Evolutionary conservation across 2,113 vertebrate genomes (phyloP), one percentile per base, ranked within the genome.

Genomic region (Vulpes lagopus): DNA sequence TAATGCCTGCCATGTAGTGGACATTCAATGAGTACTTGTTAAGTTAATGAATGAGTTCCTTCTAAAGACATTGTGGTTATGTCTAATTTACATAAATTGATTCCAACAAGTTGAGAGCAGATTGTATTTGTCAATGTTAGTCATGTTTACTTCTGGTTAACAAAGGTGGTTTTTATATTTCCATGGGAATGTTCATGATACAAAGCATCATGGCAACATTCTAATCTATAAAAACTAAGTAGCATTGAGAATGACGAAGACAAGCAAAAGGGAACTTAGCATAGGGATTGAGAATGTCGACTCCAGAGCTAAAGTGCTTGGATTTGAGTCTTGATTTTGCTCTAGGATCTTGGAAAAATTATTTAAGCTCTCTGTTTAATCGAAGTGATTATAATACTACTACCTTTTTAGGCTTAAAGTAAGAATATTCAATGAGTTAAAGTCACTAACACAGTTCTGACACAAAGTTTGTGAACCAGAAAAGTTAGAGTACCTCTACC

Each of bases 51-150:
- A 80, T 87, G 71, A 89, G 49, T 60, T 85, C 78, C 65, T 89
- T 93, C 96, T 96, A 94, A 96, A 98, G 95, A 92, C 43, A 65
- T 7, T 55, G 69, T 92, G 96, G 94, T 51, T 91, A 95, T 65
- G 51, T 80, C 89, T 93, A 94, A 93, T 94, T 95, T 96, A 91
- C 83, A 96, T 88, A 64, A 96, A 89, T 89, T 81, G 90, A 96
- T 78, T 82, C 59, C 64, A 90, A 57, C 67, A 84, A 92, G 43
- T 89, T 71, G 55, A 59, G 27, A 96, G 35, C n/a, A 89, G 43
- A 32, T 65, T 5, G 25, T 57, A 64, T 87, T 80, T 95, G 79
- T 94, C 79, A 51, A 23, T 84, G 80, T 96, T 90, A 60, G 79
- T 92, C 92, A 81, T 71, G 76, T 83, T 95, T 86, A 59, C 51